Conservation (phyloP, 2,888 invertebrate genomes). For the Drosophila anceps region DNA sequence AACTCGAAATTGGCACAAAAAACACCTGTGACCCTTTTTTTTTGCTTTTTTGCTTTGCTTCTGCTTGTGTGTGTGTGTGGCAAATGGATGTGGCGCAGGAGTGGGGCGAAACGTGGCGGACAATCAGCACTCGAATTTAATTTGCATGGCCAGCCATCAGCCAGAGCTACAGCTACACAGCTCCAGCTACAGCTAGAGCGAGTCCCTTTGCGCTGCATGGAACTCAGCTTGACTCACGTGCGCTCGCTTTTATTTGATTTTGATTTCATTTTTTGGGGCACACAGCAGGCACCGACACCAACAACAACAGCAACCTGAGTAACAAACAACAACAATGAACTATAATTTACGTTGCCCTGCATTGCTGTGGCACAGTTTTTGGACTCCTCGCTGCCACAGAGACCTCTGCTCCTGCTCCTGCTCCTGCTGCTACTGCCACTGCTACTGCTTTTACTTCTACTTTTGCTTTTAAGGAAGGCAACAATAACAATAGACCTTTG, state of each 20-base stretch:
- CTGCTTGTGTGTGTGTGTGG: no score
- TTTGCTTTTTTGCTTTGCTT: neutral
- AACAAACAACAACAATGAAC: conserved; percentile 38
- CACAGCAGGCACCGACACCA: conserved; percentile 46
- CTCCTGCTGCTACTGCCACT: neutral
- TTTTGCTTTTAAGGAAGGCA: conserved; percentile 22
- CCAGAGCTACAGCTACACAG: conserved; percentile 2
- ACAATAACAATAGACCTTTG: conserved; percentile 48
- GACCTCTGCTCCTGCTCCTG: neutral
- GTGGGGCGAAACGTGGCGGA: conserved; percentile 15
- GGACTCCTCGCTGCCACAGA: conserved; percentile 22
- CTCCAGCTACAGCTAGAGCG: neutral
- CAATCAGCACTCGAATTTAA: conserved; percentile 79
- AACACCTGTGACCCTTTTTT: conserved; percentile 70
- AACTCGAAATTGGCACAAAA: conserved; percentile 73
- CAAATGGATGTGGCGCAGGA: neutral
- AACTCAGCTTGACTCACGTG: conserved; percentile 65
- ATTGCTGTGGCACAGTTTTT: conserved; percentile 72
- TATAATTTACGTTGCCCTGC: conserved; percentile 64
- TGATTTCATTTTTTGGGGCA: conserved; percentile 70
- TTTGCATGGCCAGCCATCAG: conserved; percentile 64
- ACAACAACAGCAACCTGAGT: conserved; percentile 14
- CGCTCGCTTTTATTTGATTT: conserved; percentile 77
- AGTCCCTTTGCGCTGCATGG: conserved; percentile 14
- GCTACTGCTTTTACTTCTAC: neutral